phyloP scores from a whole-genome alignment of 2,888 invertebrate species.

The Phorcus lineatus region DNA sequence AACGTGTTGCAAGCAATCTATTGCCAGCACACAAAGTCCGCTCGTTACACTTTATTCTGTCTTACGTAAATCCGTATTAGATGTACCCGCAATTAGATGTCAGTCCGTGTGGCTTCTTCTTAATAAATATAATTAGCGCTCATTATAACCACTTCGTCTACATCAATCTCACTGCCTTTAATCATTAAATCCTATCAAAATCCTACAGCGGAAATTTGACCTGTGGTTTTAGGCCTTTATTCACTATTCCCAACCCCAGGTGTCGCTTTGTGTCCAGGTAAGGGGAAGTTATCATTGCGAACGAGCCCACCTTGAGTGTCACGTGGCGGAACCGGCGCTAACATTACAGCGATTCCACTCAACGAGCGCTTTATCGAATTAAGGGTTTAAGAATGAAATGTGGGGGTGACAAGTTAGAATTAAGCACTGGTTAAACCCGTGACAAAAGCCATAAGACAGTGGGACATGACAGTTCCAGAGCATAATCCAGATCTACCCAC shows the following conservation, averaged over 20 bases:
- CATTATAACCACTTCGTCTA: neutral
- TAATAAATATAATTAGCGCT: neutral
- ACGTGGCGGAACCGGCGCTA: neutral
- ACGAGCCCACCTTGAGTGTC: neutral
- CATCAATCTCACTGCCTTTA: neutral
- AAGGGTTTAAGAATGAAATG: slow-evolving; percentile 2
- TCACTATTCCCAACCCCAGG: neutral
- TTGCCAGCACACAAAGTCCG: too few relatives aligned
- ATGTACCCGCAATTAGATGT: neutral
- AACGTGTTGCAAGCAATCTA: too few relatives aligned
- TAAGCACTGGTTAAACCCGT: neutral
- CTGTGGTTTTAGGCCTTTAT: neutral
- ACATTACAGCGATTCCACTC: neutral
- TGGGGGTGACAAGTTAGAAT: neutral
- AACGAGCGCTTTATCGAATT: neutral
- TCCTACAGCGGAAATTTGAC: slow-evolving; percentile 10
- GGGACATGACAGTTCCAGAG: neutral
- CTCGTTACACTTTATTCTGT: neutral
- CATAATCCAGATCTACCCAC: neutral
- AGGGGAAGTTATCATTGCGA: neutral
- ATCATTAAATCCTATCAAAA: slow-evolving; percentile 6
- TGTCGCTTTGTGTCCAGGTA: slow-evolving; percentile 7
- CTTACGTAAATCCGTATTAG: neutral
- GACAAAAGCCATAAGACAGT: neutral
- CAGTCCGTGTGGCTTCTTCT: neutral